These are phyloP conservation scores for Oplegnathus fasciatus DNA, from an alignment of 2,113 vertebrate genomes.

Conservation along the genomic window DNA sequence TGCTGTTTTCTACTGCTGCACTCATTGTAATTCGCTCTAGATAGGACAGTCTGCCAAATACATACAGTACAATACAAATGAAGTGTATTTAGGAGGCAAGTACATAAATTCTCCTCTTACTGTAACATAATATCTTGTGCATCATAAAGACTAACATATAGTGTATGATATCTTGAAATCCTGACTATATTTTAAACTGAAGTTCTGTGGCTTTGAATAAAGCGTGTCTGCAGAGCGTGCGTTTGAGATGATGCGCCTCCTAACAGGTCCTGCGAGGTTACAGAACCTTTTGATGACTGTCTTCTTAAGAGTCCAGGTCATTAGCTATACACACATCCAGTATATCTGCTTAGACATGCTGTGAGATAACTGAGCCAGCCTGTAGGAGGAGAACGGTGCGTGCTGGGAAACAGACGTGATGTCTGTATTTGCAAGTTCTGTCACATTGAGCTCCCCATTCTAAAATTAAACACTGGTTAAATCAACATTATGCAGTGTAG, in stretches of 20 bases:
- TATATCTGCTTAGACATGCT: slow-evolving; percentile 27
- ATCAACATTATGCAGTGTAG: slow-evolving; percentile 65
- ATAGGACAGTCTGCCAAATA: slow-evolving; percentile 10
- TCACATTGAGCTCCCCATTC: slow-evolving; percentile 36
- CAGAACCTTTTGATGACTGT: slow-evolving; percentile 18
- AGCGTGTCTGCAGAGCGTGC: background rate
- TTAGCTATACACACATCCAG: slow-evolving; percentile 4
- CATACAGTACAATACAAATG: background rate
- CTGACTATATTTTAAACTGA: slow-evolving; percentile 1
- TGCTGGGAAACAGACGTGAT: slow-evolving; percentile 30
- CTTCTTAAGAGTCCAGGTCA: background rate
- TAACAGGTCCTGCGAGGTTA: background rate
- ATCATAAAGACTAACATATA: background rate
- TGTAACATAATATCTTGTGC: background rate
- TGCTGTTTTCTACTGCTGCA: slow-evolving; percentile 5
- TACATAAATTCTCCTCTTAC: background rate
- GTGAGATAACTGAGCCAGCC: slow-evolving; percentile 26
- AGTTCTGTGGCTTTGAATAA: background rate
- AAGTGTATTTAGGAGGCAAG: background rate
- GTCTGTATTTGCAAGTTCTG: slow-evolving; percentile 42
- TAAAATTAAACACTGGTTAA: slow-evolving; percentile 67
- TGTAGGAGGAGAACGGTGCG: slow-evolving; percentile 33
- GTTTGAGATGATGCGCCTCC: background rate
- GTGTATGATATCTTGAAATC: background rate
- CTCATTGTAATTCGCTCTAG: slow-evolving; percentile 3